phyloP scores from a whole-genome alignment of 2,113 vertebrate species.

The Anoura caudifer region DNA sequence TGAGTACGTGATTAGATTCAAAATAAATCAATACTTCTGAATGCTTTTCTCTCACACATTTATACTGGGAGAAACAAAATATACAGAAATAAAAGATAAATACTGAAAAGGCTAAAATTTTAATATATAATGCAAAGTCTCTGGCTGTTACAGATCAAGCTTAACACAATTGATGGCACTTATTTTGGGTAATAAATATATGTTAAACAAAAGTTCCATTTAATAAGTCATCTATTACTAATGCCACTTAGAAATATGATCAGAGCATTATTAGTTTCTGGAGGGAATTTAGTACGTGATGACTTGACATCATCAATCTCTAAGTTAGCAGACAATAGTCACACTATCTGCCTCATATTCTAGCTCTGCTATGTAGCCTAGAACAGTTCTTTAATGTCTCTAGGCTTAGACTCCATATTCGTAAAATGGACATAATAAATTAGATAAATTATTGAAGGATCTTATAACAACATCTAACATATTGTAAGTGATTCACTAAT shows the following conservation, averaged over 20 bases:
- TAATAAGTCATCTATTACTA: background rate
- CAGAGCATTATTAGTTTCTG: background rate
- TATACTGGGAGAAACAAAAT: background rate
- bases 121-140: background rate
- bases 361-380: background rate
- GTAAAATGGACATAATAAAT: background rate
- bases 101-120: background rate
- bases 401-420: background rate
- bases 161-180: background rate
- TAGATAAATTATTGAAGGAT: background rate
- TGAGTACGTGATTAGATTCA: background rate
- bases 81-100: background rate
- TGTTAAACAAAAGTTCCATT: background rate
- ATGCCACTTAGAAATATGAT: background rate
- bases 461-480: background rate
- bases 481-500: background rate
- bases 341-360: background rate
- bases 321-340: background rate
- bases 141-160: background rate
- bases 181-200: background rate
- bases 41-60: background rate
- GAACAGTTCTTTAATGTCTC: background rate
- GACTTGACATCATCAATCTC: background rate
- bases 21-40: constrained; percentile 6
- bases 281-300: background rate